Evolutionary conservation across 1,140 invertebrate genomes (phyloP).

Genomic region (Drosophila sechellia): DNA sequence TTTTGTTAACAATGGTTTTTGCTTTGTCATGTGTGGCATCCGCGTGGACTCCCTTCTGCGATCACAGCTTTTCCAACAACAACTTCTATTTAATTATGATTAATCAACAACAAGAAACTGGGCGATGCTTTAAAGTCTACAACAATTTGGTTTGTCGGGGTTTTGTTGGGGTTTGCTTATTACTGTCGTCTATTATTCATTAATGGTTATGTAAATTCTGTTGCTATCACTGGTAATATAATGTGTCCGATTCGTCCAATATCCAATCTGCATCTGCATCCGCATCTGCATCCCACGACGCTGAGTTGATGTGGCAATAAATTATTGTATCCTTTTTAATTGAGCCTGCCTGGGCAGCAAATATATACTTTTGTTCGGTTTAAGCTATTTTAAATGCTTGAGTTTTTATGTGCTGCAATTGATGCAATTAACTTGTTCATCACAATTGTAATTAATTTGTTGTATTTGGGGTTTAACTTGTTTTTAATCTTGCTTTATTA

Average conservation of each 20-base stretch:
- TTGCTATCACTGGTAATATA: conserved; percentile 69
- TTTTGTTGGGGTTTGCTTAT: neutral
- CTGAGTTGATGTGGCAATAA: conserved; percentile 38
- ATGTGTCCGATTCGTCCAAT: conserved; percentile 20
- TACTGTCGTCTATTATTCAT: conserved; percentile 4
- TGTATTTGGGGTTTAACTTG: conserved; percentile 26
- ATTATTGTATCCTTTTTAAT: conserved; percentile 82
- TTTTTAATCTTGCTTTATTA: conserved; percentile 49
- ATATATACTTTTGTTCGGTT: conserved; percentile 28
- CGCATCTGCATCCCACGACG: neutral
- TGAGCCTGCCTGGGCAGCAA: conserved; percentile 47
- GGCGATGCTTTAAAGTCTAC: conserved; percentile 31
- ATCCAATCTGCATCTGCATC: too few relatives aligned
- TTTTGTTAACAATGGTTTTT: too few relatives aligned
- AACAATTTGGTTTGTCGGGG: conserved; percentile 36
- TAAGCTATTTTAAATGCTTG: conserved; percentile 50
- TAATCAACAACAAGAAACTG: conserved; percentile 47
- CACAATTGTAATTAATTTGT: conserved; percentile 66
- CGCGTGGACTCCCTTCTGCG: neutral
- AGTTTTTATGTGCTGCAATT: conserved; percentile 47
- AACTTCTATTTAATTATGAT: conserved; percentile 26
- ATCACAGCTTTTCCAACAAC: conserved; percentile 55
- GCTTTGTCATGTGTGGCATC: too few relatives aligned
- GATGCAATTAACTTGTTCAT: conserved; percentile 67
- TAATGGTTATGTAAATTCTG: conserved; percentile 67